Evolutionary conservation across 2,797 vertebrate species (phyloP).

Genomic region (Liparis tanakae): DNA sequence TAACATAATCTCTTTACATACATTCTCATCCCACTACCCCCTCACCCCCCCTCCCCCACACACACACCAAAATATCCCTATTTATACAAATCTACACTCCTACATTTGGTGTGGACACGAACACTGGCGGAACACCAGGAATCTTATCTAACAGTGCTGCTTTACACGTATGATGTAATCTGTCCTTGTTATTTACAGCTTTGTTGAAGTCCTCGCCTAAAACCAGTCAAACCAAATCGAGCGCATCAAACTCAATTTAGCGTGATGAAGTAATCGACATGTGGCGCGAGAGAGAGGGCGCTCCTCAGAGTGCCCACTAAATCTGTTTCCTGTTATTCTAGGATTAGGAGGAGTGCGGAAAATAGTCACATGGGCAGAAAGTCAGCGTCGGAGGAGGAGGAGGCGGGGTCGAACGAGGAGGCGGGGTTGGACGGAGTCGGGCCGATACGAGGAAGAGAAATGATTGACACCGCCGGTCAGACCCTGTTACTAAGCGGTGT

Average conservation of each 20-base stretch:
- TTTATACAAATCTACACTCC: not conserved
- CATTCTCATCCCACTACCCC: not conserved
- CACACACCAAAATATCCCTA: not conserved
- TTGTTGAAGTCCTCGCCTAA: constrained; percentile 40
- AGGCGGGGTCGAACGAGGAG: constrained; percentile 38
- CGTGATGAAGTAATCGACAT: constrained; percentile 43
- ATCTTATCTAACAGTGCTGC: constrained; percentile 13
- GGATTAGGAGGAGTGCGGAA: not conserved
- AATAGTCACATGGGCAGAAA: constrained; percentile 33
- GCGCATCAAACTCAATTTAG: constrained; percentile 56
- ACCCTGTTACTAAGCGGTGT: constrained; percentile 49
- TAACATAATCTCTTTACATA: not conserved
- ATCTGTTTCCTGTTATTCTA: constrained; percentile 10
- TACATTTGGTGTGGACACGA: not conserved
- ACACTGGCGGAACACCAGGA: not conserved
- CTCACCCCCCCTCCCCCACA: no score
- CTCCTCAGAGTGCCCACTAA: constrained; percentile 11
- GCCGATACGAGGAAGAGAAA: constrained; percentile 40
- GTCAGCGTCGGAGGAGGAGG: constrained; percentile 46
- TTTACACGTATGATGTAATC: constrained; percentile 34
- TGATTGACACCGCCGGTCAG: constrained; percentile 67
- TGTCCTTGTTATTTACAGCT: constrained; percentile 33
- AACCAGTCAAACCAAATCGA: constrained; percentile 43
- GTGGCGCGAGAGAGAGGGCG: constrained; percentile 25
- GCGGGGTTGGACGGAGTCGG: constrained; percentile 46